Evolutionary conservation across 2,888 invertebrate genomes (phyloP).

Genomic region (Patella depressa): DNA sequence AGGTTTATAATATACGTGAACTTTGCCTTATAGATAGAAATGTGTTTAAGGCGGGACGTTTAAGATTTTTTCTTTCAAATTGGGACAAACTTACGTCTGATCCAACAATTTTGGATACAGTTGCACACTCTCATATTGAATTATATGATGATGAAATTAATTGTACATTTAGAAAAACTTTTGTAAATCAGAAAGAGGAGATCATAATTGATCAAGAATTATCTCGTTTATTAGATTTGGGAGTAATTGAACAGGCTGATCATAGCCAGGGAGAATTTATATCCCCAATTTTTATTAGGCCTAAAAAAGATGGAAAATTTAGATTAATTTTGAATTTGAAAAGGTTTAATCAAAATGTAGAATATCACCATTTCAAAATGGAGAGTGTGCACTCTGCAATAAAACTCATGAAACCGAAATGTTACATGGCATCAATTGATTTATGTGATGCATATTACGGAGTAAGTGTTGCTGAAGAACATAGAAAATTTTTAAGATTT

Average conservation of each 20-base stretch:
- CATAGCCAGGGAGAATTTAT: too few species aligned
- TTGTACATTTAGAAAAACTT: background rate
- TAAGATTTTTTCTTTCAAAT: background rate
- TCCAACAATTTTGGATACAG: background rate
- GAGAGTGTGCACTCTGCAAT: background rate
- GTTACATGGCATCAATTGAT: background rate
- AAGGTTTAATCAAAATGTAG: background rate
- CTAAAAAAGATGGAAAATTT: too few species aligned
- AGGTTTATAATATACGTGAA: too few species aligned
- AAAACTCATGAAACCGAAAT: background rate
- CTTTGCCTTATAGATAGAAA: too few species aligned
- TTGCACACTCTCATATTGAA: conserved; percentile 1
- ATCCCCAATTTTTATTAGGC: too few species aligned
- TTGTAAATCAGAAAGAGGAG: background rate
- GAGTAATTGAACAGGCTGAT: too few species aligned
- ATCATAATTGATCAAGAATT: background rate
- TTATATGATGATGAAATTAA: background rate
- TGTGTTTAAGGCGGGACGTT: background rate
- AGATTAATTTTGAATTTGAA: background rate
- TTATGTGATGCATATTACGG: background rate
- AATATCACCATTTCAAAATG: conserved; percentile 8
- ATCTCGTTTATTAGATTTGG: background rate
- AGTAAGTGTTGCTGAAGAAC: background rate
- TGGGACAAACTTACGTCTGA: conserved; percentile 12
- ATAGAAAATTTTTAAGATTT: too few species aligned